A percentile compares a stretch with the other conserved stretches of the same genome.
Conservation (phyloP, 2,113 vertebrate species). For the Caretta caretta region DNA sequence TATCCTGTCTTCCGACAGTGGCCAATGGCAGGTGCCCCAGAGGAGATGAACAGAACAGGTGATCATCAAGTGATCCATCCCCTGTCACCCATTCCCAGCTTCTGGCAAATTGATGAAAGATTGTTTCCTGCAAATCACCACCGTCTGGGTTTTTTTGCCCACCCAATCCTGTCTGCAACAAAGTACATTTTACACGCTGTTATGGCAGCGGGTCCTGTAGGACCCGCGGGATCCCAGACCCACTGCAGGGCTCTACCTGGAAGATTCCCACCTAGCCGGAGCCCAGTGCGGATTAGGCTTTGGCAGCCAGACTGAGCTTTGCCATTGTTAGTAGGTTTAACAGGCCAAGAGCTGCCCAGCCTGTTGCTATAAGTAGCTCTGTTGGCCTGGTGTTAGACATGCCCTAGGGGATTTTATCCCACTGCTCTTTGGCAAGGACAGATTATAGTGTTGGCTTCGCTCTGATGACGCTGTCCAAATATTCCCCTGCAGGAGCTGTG, state of each 20-base stretch:
- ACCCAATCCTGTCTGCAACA: too few relatives aligned
- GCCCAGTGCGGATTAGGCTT: neutral
- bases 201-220: neutral
- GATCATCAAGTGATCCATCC: too few relatives aligned
- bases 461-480: neutral
- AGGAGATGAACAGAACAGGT: too few relatives aligned
- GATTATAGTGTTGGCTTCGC: too few relatives aligned
- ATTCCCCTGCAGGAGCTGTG: neutral
- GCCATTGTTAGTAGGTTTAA: neutral
- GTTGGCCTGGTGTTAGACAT: neutral
- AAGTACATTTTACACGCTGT: neutral
- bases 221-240: too few relatives aligned
- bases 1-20: too few relatives aligned
- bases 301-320: neutral
- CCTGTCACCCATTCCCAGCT: too few relatives aligned
- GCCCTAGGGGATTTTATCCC: neutral
- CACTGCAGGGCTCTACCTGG: neutral
- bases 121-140: neutral
- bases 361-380: neutral
- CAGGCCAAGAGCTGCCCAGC: neutral
- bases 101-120: too few relatives aligned
- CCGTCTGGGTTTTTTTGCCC: too few relatives aligned
- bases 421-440: neutral
- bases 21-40: too few relatives aligned
- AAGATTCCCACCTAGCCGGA: neutral